Conservation (phyloP, 2,797 vertebrate genomes). For the Pteronotus mesoamericanus region DNA sequence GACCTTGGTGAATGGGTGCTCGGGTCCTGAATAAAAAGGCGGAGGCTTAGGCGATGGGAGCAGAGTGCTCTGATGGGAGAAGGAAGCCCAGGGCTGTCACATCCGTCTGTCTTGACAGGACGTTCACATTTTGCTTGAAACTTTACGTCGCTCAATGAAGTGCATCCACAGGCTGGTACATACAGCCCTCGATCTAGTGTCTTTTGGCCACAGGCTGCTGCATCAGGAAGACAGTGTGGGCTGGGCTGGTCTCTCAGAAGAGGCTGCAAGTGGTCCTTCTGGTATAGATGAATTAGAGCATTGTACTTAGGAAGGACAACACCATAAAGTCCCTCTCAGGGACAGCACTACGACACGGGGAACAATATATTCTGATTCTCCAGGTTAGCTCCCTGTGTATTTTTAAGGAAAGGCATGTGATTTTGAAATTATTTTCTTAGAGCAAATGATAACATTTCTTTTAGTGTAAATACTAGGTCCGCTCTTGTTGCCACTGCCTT, state of each 20-base stretch:
- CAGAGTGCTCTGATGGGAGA: background rate
- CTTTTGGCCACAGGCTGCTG: background rate
- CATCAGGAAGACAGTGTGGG: background rate
- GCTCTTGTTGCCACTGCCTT: background rate
- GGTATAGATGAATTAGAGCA: background rate
- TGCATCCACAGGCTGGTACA: background rate
- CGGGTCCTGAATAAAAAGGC: background rate
- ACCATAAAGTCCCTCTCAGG: background rate
- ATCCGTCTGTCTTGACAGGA: background rate
- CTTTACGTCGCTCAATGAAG: background rate
- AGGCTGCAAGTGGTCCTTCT: background rate
- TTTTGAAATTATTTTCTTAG: background rate
- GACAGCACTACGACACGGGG: rapidly evolving
- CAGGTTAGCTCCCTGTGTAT: background rate
- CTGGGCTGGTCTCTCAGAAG: background rate
- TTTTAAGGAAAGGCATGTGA: background rate
- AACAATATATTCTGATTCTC: background rate
- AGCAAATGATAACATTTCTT: background rate
- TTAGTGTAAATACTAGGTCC: background rate
- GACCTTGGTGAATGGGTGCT: background rate
- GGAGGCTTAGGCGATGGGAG: background rate
- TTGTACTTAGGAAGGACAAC: background rate
- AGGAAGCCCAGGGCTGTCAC: background rate
- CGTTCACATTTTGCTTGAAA: background rate
- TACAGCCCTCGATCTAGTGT: background rate